Base-by-base conservation (phyloP, 1,140 invertebrate genomes). In the Physella acuta region DNA sequence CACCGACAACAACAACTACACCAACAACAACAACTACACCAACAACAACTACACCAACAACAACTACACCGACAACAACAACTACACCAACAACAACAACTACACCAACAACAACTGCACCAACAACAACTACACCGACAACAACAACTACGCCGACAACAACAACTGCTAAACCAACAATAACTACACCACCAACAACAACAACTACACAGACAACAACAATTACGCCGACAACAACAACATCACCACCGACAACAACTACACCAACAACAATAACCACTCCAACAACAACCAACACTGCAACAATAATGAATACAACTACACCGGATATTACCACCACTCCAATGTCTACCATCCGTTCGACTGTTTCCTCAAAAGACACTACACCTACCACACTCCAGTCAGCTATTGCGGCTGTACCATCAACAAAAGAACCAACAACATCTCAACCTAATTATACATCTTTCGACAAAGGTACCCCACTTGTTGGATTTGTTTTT, bases 371-470 rank as follows among this genome's bases (percentile, higher is more conserved):
- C 11, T n/a, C 58, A n/a, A 30, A 16, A 30, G 33, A 16, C 33
- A 34, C 58, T 61, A 28, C 58, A 30, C 17, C 16, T 30, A 28
- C 58, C 33, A 28, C 34, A n/a, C 14, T 28, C 11, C 8, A 16
- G 8, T n/a, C 58, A 30, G 33, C 58, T 61, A 61, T 31, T 61
- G 24, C 58, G 16, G 33, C 58, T 61, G 24, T 31, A n/a, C 11
- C 34, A n/a, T n/a, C 58, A n/a, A 61, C 58, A 30, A 61, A 16
- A 30, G 33, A 16, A n/a, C 11, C 58, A 30, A 61, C 58, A n/a
- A 11, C 58, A n/a, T 16, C 58, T 44, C 39, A 44, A 44, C 8
- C 39, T 44, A 44, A 44, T 44, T 44, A n/a, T n/a, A n/a, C n/a
- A n/a, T n/a, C n/a, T n/a, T n/a, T n/a, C n/a, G n/a, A n/a, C n/a